Conservation (phyloP, 2,113 vertebrate genomes). For the Epinephelus cyanopodus region DNA sequence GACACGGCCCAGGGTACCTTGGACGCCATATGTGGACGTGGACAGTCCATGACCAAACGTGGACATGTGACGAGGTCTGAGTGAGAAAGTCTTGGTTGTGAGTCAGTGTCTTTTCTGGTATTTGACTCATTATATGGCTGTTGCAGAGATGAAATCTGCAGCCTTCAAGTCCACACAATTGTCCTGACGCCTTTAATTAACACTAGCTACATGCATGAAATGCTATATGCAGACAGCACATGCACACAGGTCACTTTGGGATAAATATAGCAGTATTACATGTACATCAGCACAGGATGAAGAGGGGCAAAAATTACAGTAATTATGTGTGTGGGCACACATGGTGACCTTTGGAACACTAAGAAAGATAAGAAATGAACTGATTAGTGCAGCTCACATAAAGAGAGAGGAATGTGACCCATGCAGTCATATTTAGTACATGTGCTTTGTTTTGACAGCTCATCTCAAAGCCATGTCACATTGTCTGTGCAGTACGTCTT, state of each 20-base stretch:
- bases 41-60: no score
- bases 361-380: neutral
- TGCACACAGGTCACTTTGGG: neutral
- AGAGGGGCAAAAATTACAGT: neutral
- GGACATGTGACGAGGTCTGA: no score
- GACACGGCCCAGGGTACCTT: no score
- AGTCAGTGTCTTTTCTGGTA: no score
- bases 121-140: neutral
- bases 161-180: no score
- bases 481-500: neutral
- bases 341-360: neutral
- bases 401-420: neutral
- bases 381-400: neutral
- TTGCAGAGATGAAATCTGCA: neutral
- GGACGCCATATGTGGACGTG: no score
- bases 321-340: neutral
- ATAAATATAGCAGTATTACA: no score
- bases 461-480: neutral
- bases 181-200: neutral
- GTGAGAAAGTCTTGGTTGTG: no score
- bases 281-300: neutral
- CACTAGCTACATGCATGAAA: neutral
- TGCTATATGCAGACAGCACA: neutral
- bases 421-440: neutral
- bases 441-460: neutral